These are phyloP conservation scores for Achlya flavicornis DNA, from an alignment of 2,888 invertebrate genomes.

Conservation along the genomic window DNA sequence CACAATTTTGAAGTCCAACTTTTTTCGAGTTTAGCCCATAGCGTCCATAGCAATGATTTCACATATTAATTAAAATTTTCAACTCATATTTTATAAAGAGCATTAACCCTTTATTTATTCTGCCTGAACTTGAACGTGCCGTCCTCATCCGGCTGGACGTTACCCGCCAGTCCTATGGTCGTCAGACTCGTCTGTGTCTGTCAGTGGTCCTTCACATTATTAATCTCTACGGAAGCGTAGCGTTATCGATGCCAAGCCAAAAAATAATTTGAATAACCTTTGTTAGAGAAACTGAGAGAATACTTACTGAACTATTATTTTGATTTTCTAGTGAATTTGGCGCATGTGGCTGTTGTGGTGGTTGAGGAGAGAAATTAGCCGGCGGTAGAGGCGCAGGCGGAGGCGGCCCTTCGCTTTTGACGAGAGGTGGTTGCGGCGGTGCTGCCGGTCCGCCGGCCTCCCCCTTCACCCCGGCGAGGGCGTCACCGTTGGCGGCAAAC, in stretches of 20 bases:
- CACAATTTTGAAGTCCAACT: no score
- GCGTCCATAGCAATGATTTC: no score
- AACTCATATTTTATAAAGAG: no score
- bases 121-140: no score
- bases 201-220: no score
- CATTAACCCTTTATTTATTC: no score
- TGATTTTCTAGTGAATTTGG: slow-evolving; percentile 86
- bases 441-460: slow-evolving; percentile 70
- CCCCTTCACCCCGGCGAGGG: slow-evolving; percentile 80
- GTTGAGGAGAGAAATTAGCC: slow-evolving; percentile 77
- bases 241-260: background rate
- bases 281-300: background rate
- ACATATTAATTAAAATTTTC: no score
- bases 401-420: slow-evolving; percentile 81
- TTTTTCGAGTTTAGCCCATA: no score
- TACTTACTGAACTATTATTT: slow-evolving; percentile 74
- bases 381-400: slow-evolving; percentile 73
- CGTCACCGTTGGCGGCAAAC: slow-evolving; percentile 82
- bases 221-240: background rate
- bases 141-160: no score
- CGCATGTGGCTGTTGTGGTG: slow-evolving; percentile 67
- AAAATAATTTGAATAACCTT: slow-evolving; percentile 12
- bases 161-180: no score
- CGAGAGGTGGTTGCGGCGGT: slow-evolving; percentile 73
- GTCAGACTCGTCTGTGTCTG: no score